phyloP scores from a whole-genome alignment of 1,140 invertebrate genomes.

The Dufourea novaeangliae region DNA sequence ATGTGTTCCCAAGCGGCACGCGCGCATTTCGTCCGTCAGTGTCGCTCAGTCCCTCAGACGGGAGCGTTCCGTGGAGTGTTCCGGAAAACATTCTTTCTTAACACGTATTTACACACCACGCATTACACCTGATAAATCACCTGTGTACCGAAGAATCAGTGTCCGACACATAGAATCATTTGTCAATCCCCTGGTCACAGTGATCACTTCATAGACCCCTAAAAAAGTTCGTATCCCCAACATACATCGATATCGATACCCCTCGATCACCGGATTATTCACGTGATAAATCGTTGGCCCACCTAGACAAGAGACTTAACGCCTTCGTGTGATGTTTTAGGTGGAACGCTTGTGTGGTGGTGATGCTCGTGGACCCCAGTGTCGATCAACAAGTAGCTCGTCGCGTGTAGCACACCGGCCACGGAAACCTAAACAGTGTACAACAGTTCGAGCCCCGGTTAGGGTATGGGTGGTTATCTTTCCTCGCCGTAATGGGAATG shows the following conservation, averaged over 20 bases:
- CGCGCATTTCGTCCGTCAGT: slow-evolving; percentile 48
- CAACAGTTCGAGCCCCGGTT: not conserved
- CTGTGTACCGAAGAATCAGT: not conserved
- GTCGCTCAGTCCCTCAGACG: slow-evolving; percentile 34
- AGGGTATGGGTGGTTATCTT: not conserved
- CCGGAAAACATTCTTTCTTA: not conserved
- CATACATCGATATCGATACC: not conserved
- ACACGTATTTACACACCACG: not conserved
- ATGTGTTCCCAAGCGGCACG: slow-evolving; percentile 31
- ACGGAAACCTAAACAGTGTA: not conserved
- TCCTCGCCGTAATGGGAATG: not conserved
- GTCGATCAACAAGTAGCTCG: slow-evolving; percentile 43
- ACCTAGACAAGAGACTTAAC: too few species aligned
- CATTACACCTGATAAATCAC: not conserved
- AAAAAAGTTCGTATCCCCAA: not conserved
- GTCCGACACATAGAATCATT: not conserved
- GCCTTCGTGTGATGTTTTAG: not conserved
- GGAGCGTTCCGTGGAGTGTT: slow-evolving; percentile 9
- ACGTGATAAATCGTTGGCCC: not conserved
- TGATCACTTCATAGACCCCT: not conserved
- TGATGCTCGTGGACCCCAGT: not conserved
- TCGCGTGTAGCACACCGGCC: not conserved
- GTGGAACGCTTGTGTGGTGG: not conserved
- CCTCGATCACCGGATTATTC: not conserved
- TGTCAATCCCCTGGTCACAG: not conserved